A percentile compares a stretch with the other conserved stretches of the same genome.
These are phyloP conservation scores for Pelodytes ibericus DNA, from an alignment of 2,797 vertebrate species.

Conservation along the genomic window DNA sequence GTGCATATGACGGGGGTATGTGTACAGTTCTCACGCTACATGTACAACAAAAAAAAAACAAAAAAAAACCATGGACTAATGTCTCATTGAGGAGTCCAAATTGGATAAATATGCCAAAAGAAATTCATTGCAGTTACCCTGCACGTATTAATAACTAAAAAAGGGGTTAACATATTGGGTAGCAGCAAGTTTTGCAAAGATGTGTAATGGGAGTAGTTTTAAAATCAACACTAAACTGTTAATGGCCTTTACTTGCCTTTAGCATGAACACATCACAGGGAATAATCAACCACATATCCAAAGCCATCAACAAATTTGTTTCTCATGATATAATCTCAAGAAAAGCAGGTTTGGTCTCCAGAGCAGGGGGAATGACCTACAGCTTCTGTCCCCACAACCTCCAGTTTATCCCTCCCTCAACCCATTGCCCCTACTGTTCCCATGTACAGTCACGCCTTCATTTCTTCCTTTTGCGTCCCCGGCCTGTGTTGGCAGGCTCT, in stretches of 20 bases:
- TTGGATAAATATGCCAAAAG: background rate
- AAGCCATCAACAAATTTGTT: slow-evolving; percentile 15
- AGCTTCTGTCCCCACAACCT: slow-evolving; percentile 24
- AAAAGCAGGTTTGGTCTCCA: slow-evolving; percentile 42
- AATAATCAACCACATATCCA: slow-evolving; percentile 11
- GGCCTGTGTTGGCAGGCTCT: slow-evolving; percentile 71
- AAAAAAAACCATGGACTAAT: background rate
- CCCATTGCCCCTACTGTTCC: slow-evolving; percentile 46
- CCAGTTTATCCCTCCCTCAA: slow-evolving; percentile 1
- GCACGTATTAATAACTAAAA: slow-evolving; percentile 1
- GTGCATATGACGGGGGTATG: slow-evolving; percentile 32
- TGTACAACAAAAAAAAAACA: background rate
- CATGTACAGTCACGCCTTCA: slow-evolving; percentile 61
- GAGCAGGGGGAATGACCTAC: slow-evolving; percentile 14
- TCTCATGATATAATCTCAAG: slow-evolving; percentile 18
- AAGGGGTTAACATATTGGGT: slow-evolving; percentile 5
- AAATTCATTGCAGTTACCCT: background rate
- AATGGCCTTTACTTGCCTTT: slow-evolving; percentile 21
- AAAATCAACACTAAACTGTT: background rate
- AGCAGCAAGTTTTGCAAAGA: background rate
- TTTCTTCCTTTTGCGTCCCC: slow-evolving; percentile 75
- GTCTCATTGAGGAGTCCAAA: background rate
- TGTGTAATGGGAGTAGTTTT: slow-evolving; percentile 1
- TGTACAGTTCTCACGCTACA: slow-evolving; percentile 8
- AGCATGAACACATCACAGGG: slow-evolving; percentile 12